Base-by-base conservation (phyloP, 2,888 invertebrate genomes). In the Camptogramma bilineatum region DNA sequence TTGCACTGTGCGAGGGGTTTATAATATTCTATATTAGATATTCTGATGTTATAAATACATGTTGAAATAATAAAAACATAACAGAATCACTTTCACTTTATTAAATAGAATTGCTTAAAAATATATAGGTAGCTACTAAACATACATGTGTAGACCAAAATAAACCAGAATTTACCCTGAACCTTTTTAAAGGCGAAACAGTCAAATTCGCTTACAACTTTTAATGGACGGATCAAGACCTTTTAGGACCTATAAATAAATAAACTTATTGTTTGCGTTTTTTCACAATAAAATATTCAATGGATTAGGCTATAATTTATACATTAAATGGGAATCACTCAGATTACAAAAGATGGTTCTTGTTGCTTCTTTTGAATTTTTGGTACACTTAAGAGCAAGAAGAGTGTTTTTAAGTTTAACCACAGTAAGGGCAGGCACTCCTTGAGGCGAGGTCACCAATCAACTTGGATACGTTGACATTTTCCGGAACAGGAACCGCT, bases 401-500 rank as follows among this genome's bases (percentile, higher is more conserved):
- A 51, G 17, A 31, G 0, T 16, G 4, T 13, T 1, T 48, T 24
- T 10, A 9, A 13, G 34, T 13, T 39, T 13, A 39, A 39, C 34
- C 34, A 13, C 34, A 39, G 13, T 2, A 0, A 3, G 34, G 34
- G 10, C 34, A 39, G 34, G 4, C 47, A 39, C 62, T 39, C 31
- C 54, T 39, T 4, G 60, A 60, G 4, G 62, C 57, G 0, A 91
- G 75, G 7, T 74, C 78, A 0, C 77, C 72, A 0, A 90, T 61
- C 0, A 91, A 68, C 0, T 85, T 82, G 0, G 76, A 72, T 0
- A 86, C 69, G 63, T 89, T 79, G 2, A 90, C 69, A 48, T 84
- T 18, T 0, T 76, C 13, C 0, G 90, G 90, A 0, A 84, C 73
- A 0, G 88, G 89, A 0, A 86, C 81, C 0, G 90, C 90, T 1